Percentiles rank a stretch among this genome's conserved stretches.
Evolutionary conservation across 1,140 invertebrate species (phyloP).

Genomic region (Zaprionus kolodkinae): DNA sequence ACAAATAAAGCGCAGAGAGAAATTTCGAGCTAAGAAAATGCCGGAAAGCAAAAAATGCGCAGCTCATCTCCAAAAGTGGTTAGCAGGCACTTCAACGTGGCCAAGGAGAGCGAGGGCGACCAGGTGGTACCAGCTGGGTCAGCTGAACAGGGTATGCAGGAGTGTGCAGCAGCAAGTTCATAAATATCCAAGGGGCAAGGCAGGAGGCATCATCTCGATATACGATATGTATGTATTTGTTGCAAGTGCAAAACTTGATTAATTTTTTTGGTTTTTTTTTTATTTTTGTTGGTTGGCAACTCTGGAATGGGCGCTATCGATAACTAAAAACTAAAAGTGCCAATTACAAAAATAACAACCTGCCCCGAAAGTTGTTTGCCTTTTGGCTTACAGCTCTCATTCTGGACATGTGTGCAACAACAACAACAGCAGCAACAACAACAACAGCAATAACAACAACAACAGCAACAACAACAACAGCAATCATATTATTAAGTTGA

Average conservation of each 20-base stretch:
- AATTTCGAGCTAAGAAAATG: conserved; percentile 40
- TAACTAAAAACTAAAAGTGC: conserved; percentile 64
- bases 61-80: conserved; percentile 69
- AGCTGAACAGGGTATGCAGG: not conserved
- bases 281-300: conserved; percentile 12
- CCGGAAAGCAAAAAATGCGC: conserved; percentile 39
- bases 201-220: conserved; percentile 17
- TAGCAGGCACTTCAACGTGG: conserved; percentile 51
- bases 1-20: conserved; percentile 14
- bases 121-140: not conserved
- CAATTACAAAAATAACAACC: conserved; percentile 76
- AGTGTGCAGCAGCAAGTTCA: too few species aligned
- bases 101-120: not conserved
- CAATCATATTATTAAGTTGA: conserved; percentile 18
- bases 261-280: conserved; percentile 29
- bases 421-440: conserved; percentile 2
- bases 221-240: not conserved
- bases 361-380: conserved; percentile 53
- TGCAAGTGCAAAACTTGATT: conserved; percentile 34
- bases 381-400: conserved; percentile 9
- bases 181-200: conserved; percentile 31
- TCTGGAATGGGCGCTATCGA: conserved; percentile 22
- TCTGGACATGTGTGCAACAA: conserved; percentile 3
- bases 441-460: not conserved
- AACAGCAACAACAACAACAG: not conserved